Percentiles rank a stretch among this genome's conserved stretches.
Conservation (phyloP, 2,888 invertebrate species). For the Blera fallax region DNA sequence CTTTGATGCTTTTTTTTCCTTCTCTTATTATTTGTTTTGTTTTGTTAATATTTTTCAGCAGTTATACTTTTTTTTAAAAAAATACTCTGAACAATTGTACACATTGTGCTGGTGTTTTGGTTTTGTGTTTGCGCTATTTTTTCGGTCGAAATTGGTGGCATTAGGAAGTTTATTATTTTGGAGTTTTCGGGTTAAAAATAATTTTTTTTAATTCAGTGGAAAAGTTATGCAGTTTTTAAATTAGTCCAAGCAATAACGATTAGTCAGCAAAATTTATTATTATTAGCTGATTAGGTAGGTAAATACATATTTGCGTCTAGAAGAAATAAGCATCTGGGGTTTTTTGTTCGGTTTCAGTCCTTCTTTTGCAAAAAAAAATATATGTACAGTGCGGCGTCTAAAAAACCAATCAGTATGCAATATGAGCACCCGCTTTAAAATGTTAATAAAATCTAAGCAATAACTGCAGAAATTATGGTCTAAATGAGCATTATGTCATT, state of each 20-base stretch:
- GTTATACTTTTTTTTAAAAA: slow-evolving; percentile 14
- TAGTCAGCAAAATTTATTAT: background rate
- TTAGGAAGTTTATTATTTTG: background rate
- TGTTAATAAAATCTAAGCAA: background rate
- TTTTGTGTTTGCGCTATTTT: background rate
- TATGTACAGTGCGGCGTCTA: background rate
- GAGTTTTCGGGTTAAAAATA: background rate
- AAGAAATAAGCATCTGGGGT: too few species aligned
- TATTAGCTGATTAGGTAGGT: background rate
- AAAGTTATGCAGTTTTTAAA: slow-evolving; percentile 3
- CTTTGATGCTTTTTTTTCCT: background rate
- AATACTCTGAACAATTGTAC: slow-evolving; percentile 47
- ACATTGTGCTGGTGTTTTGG: slow-evolving; percentile 40
- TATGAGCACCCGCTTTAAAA: background rate
- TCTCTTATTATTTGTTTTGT: slow-evolving; percentile 40
- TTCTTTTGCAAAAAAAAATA: background rate
- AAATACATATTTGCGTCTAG: too few species aligned
- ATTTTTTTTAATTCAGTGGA: background rate
- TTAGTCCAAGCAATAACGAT: background rate
- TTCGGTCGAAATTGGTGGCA: slow-evolving; percentile 12
- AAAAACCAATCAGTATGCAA: background rate
- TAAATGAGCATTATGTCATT: background rate
- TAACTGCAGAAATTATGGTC: background rate
- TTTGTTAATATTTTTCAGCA: slow-evolving; percentile 47
- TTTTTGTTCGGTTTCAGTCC: background rate